Evolutionary conservation across 2,113 vertebrate species (phyloP), one percentile per base, ranked within the genome.

Genomic region (Ariopsis seemanni): DNA sequence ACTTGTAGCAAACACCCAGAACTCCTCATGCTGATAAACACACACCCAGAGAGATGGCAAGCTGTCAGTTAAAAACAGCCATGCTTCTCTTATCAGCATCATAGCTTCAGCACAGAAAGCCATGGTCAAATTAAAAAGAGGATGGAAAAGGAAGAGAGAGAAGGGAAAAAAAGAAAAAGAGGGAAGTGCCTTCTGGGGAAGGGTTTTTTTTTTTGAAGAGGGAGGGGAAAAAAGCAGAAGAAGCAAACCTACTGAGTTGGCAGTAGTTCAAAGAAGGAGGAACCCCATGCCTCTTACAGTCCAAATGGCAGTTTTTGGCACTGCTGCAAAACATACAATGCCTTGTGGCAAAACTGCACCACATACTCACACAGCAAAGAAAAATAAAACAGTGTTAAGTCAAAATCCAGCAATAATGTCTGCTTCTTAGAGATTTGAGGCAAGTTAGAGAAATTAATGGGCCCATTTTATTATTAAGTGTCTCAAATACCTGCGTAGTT

Each of bases 281-380:
- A 91, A 94, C 92, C 93, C 48, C 88, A 87, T 93, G 93, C 93
- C 93, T 94, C 92, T 88, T 90, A 92, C 92, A 92, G 92, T 93
- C 93, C 93, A 93, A 95, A 93, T 93, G 93, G 94, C 95, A 94
- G 95, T 94, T 94, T 93, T 93, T 95, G 95, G 94, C 94, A 95
- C 91, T 89, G 92, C 92, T 89, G 92, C 93, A 95, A 95, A 95
- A 95, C 94, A 95, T 92, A 95, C 94, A 95, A 95, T 94, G 94
- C 94, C 95, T 96, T 81, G 90, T 94, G 94, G 95, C 94, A 93
- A 95, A 95, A 93, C 92, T 30, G 48, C 80, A 82, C 48, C 63
- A 83, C 60, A 50, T 30, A 48, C 89, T 93, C 91, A 90, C 93
- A 91, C 92, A 92, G 93, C 92, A 93, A 90, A 90, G 89, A 87